Evolutionary conservation across 2,797 vertebrate genomes (phyloP).

Genomic region (Chaenodraco wilsoni): DNA sequence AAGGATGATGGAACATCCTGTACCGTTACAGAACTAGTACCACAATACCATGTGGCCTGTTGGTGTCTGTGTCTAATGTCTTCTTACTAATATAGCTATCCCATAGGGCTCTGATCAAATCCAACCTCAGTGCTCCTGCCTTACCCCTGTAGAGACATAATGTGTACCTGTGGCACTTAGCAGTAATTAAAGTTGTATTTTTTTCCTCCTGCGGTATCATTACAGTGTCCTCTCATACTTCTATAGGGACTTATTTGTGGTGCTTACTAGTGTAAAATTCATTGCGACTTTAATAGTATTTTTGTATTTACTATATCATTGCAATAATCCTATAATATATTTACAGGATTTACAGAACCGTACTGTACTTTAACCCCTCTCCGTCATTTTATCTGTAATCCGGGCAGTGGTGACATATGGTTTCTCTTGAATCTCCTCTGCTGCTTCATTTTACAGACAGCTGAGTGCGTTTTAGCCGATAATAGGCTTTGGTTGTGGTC

Average conservation of each 20-base stretch:
- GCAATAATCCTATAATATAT: slow-evolving; percentile 46
- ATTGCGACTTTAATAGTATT: slow-evolving; percentile 19
- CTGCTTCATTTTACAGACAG: slow-evolving; percentile 50
- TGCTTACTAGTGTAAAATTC: background rate
- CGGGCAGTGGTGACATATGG: slow-evolving; percentile 45
- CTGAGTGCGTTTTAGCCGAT: slow-evolving; percentile 47
- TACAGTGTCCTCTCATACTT: slow-evolving; percentile 4
- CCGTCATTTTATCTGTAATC: slow-evolving; percentile 48
- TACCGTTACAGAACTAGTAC: background rate
- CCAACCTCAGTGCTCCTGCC: background rate
- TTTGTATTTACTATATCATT: slow-evolving; percentile 24
- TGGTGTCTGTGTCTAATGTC: background rate
- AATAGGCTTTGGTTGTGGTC: slow-evolving; percentile 59
- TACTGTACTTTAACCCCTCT: background rate
- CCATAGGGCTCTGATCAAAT: slow-evolving; percentile 4
- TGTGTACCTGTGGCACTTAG: slow-evolving; percentile 8
- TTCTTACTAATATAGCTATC: slow-evolving; percentile 7
- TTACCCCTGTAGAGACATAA: slow-evolving; percentile 16
- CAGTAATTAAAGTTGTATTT: slow-evolving; percentile 20
- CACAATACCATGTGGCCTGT: background rate
- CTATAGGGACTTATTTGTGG: slow-evolving; percentile 16
- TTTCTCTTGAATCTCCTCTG: slow-evolving; percentile 45
- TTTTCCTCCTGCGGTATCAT: slow-evolving; percentile 6
- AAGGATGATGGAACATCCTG: no score
- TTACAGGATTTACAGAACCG: slow-evolving; percentile 22